These are phyloP conservation scores for Cancer borealis DNA, from an alignment of 2,888 invertebrate genomes.

Conservation along the genomic window DNA sequence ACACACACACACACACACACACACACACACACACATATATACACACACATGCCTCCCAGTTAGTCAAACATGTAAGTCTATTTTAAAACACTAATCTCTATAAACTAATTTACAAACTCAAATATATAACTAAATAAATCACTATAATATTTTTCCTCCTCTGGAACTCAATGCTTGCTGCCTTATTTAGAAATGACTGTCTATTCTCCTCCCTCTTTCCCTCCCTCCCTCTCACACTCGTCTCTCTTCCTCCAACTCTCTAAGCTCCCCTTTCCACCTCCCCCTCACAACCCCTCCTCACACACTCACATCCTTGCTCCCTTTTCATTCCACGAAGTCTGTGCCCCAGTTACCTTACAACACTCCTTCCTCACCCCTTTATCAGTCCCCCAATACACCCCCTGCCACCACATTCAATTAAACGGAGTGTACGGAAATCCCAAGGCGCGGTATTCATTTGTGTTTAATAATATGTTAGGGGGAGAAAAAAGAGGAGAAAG, in stretches of 20 bases:
- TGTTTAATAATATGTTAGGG: neutral
- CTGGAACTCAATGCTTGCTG: neutral
- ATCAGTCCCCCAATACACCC: neutral
- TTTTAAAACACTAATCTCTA: neutral
- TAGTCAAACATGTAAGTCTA: neutral
- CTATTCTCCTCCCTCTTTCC: neutral
- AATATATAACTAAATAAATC: too few species aligned
- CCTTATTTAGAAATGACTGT: neutral
- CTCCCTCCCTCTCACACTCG: neutral
- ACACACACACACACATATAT: slow-evolving; percentile 52
- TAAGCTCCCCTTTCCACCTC: neutral
- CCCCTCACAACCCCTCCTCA: neutral
- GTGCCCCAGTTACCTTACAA: neutral
- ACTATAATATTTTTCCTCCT: neutral
- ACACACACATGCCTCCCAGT: neutral
- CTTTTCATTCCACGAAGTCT: neutral
- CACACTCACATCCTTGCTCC: neutral
- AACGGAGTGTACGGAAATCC: slow-evolving; percentile 39
- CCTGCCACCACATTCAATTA: neutral
- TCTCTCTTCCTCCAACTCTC: too few species aligned
- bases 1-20: slow-evolving; percentile 61
- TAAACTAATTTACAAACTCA: too few species aligned
- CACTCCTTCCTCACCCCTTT: neutral
- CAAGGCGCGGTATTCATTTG: neutral
- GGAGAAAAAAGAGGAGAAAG: neutral